Evolutionary conservation across 2,113 vertebrate species (phyloP), one percentile per base, ranked within the genome.

Genomic region (Charadrius vociferus): DNA sequence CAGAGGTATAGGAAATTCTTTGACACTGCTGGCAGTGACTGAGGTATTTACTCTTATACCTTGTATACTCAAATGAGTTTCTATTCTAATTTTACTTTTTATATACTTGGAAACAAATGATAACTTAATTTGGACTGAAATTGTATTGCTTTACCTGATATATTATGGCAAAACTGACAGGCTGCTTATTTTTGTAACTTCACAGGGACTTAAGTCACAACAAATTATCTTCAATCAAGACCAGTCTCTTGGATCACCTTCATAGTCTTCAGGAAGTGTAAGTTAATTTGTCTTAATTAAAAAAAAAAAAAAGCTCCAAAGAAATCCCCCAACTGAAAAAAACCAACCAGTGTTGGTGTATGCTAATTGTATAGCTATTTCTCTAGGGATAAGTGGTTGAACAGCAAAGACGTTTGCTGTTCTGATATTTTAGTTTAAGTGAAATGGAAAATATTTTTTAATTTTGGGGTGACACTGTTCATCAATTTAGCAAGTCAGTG

Each of bases 191-290:
- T 97, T 96, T 96, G n/a, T 97, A 91, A 98, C 55, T 62, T 97
- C 72, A 13, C 95, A 99, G 99, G 97, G 99, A 99, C 95, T 98
- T 99, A 97, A 99, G 99, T 98, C 99, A 99, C 96, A 99, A 99
- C 98, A 99, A 98, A 98, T 97, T 99, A 93, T 98, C 98, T 98
- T 98, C 98, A 96, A 97, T 99, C 95, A 98, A 99, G 87, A 92
- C 97, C 80, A 93, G 96, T 97, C 98, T 99, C 95, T 98, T 99
- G 98, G 98, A 97, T 97, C 98, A 98, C 92, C 98, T 99, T 88
- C 98, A 97, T 23, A 98, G 97, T 96, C 98, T 99, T 55, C 99
- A 90, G 93, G 99, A 99, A 99, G 97, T 99, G 99, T 99, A 98
- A 99, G 99, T 98, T 94, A 90, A 77, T 98, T 89, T 90, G 56